Evolutionary conservation across 1,140 invertebrate genomes (phyloP).

Genomic region (Lysiphlebus fabarum): DNA sequence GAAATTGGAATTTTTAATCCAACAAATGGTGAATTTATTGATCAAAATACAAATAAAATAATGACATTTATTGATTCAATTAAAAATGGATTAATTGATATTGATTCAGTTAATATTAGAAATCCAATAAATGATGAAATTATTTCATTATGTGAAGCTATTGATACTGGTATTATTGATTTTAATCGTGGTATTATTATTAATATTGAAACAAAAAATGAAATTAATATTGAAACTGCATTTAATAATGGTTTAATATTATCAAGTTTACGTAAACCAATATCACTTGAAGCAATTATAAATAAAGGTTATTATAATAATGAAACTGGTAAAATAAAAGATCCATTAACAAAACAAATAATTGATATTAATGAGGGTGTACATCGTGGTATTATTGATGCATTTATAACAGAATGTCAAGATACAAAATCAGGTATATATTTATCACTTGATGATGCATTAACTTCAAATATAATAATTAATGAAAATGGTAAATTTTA

Average conservation of each 20-base stretch:
- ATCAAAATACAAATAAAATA: slow-evolving; percentile 61
- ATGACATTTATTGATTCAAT: slow-evolving; percentile 71
- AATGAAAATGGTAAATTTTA: slow-evolving; percentile 64
- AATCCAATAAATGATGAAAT: slow-evolving; percentile 70
- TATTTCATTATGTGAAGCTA: slow-evolving; percentile 69
- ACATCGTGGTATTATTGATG: slow-evolving; percentile 75
- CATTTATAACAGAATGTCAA: slow-evolving; percentile 77
- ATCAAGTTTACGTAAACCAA: slow-evolving; percentile 63
- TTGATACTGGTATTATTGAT: slow-evolving; percentile 75
- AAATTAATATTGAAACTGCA: slow-evolving; percentile 68
- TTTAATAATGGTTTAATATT: slow-evolving; percentile 69
- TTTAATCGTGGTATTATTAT: slow-evolving; percentile 68
- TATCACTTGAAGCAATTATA: slow-evolving; percentile 74
- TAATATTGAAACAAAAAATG: slow-evolving; percentile 65
- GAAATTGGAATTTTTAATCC: slow-evolving; percentile 65
- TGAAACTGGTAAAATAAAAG: slow-evolving; percentile 68
- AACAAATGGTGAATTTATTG: slow-evolving; percentile 62
- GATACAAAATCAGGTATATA: slow-evolving; percentile 70
- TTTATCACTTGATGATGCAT: slow-evolving; percentile 66
- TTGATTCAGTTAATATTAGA: slow-evolving; percentile 68
- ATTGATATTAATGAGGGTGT: slow-evolving; percentile 74
- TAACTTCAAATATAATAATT: slow-evolving; percentile 67
- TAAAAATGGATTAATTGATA: slow-evolving; percentile 69
- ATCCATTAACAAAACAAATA: slow-evolving; percentile 67
- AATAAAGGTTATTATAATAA: slow-evolving; percentile 69